Conservation (phyloP, 2,113 vertebrate genomes). For the Eurystomus gularis region DNA sequence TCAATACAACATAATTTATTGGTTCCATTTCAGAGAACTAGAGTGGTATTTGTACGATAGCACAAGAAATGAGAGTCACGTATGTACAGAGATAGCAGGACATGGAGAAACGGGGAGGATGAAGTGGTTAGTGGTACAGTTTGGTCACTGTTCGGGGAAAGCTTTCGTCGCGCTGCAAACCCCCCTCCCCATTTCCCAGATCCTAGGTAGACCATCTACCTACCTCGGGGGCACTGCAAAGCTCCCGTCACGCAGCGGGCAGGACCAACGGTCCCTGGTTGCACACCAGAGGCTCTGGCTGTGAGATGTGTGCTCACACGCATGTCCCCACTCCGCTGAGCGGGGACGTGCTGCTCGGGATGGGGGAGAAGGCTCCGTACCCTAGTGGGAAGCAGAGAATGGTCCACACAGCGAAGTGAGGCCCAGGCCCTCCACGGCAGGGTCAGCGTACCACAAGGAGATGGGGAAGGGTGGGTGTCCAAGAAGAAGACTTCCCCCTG, state of each 20-base stretch:
- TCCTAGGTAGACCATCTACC: background rate
- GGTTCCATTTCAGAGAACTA: background rate
- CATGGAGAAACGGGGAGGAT: background rate
- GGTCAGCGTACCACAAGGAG: background rate
- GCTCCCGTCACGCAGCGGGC: background rate
- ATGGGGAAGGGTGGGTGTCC: background rate
- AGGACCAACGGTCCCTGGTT: background rate
- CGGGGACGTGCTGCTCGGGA: background rate
- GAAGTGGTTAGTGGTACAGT: constrained; percentile 15
- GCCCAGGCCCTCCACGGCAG: background rate
- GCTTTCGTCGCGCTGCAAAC: background rate
- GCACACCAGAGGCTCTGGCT: background rate
- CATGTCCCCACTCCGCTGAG: background rate
- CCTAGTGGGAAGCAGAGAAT: background rate
- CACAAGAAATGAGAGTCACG: background rate
- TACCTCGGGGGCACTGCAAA: background rate
- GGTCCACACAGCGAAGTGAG: rapidly evolving
- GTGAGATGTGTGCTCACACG: background rate
- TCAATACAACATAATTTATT: constrained; percentile 64
- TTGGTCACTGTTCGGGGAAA: constrained; percentile 29
- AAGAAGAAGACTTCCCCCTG: background rate
- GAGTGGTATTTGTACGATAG: constrained; percentile 11
- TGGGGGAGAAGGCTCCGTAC: background rate
- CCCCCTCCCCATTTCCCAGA: background rate
- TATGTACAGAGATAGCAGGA: constrained; percentile 15